Base-by-base conservation (phyloP, 2,113 vertebrate genomes). In the Microcebus griseorufus region DNA sequence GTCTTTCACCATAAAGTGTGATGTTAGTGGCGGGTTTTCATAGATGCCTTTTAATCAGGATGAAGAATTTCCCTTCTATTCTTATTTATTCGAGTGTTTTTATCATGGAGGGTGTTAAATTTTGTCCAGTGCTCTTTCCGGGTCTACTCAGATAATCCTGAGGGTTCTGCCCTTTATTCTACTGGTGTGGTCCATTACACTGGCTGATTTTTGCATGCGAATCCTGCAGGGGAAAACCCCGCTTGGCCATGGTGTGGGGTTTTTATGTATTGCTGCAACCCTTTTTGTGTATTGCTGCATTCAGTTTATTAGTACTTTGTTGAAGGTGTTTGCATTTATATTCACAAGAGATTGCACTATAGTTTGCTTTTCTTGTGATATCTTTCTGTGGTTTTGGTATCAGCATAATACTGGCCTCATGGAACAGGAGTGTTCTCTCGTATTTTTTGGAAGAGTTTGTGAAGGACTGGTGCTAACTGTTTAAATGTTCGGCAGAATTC, bases 1-100 rank as follows among this genome's bases (percentile, higher is more conserved):
- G 17, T 4, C 81, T n/a, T 9, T 39, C 62, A 14, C 34, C 37
- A 3, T 7, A 22, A 58, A 22, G 55, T 22, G 55, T 55, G 18
- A 32, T 6, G 45, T 6, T 23, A 12, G 10, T 62, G 60, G 51
- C 5, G 42, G 39, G 14, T 78, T 75, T 37, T n/a, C 37, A 10
- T 6, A 1, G 32, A 13, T 4, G 6, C 12, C 70, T 12, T 58
- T 0, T 6, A 1, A 1, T 79, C 39, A 14, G 18, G n/a, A 5
- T 32, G 11, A 48, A 51, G 14, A 72, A 65, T 53, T 32, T 23
- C 27, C 39, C 13, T 13, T 34, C 20, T 37, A 25, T 65, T 76
- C 27, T 18, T 75, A 65, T 13, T 9, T 34, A 3, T 3, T 69
- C 6, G 1, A 65, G 9, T 23, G 23, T n/a, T 76, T 84, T 78